phyloP scores from a whole-genome alignment of 2,113 vertebrate species.

The Corythoichthys haematopterus region DNA sequence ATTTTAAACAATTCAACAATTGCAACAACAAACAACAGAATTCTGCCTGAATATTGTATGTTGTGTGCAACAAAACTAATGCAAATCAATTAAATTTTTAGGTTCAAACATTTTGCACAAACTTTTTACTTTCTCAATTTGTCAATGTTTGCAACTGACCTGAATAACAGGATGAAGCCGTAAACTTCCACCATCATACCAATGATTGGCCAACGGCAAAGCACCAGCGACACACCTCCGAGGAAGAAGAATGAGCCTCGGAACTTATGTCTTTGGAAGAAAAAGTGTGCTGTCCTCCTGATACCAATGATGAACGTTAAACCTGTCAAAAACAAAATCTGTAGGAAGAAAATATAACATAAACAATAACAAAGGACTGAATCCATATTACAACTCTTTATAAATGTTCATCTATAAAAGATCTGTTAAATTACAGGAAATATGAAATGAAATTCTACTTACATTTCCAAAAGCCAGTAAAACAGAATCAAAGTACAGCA shows the following conservation, averaged over 20 bases:
- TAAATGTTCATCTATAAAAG: background rate
- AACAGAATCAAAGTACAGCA: slow-evolving; percentile 89
- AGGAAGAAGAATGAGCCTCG: slow-evolving; percentile 84
- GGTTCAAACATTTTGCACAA: background rate
- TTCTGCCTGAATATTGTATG: background rate
- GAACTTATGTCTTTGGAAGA: slow-evolving; percentile 84
- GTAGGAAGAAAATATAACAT: background rate
- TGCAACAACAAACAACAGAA: background rate
- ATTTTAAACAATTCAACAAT: background rate
- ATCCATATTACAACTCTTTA: background rate
- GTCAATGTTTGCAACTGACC: slow-evolving; percentile 51
- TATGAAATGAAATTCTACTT: slow-evolving; percentile 60
- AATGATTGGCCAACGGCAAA: slow-evolving; percentile 81
- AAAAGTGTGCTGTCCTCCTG: slow-evolving; percentile 78
- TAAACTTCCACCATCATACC: slow-evolving; percentile 85
- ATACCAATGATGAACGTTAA: slow-evolving; percentile 81
- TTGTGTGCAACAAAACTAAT: background rate
- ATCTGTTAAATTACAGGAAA: background rate
- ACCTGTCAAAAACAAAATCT: slow-evolving; percentile 84
- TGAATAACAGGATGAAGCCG: slow-evolving; percentile 83
- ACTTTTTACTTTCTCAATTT: background rate
- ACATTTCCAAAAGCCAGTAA: slow-evolving; percentile 90
- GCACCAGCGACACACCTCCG: slow-evolving; percentile 78
- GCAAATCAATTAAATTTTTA: background rate
- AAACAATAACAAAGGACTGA: background rate